Evolutionary conservation across 2,888 invertebrate genomes (phyloP).

Genomic region (Tinea semifulvella): DNA sequence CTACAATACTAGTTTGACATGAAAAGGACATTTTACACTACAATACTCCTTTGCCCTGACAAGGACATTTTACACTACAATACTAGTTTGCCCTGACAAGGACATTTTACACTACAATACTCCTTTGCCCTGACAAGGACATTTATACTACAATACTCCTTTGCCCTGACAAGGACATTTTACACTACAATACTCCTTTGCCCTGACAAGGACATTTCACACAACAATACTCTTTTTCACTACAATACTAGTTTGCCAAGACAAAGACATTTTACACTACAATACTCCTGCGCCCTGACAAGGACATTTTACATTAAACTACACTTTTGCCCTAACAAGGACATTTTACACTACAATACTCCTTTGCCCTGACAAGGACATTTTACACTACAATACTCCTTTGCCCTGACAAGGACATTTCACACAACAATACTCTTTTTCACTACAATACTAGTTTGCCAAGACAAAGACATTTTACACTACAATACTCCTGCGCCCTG

Average conservation of each 20-base stretch:
- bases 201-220: constrained; percentile 17
- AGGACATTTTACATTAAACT: background rate
- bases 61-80: constrained; percentile 23
- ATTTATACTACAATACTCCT: background rate
- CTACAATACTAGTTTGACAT: no score
- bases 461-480: constrained; percentile 8
- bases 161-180: constrained; percentile 9
- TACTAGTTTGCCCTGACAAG: constrained; percentile 15
- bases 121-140: constrained; percentile 10
- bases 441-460: constrained; percentile 14
- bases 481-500: constrained; percentile 8
- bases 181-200: constrained; percentile 16
- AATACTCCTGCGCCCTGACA: background rate
- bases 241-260: constrained; percentile 13
- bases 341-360: background rate
- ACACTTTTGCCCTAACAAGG: background rate
- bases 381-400: background rate
- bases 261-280: constrained; percentile 15
- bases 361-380: background rate
- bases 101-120: background rate
- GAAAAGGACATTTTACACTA: constrained; percentile 16
- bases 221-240: no score
- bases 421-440: background rate
- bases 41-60: constrained; percentile 20
- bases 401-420: constrained; percentile 14